Evolutionary conservation across 2,113 vertebrate species (phyloP).

Genomic region (Formicarius rufipectus): DNA sequence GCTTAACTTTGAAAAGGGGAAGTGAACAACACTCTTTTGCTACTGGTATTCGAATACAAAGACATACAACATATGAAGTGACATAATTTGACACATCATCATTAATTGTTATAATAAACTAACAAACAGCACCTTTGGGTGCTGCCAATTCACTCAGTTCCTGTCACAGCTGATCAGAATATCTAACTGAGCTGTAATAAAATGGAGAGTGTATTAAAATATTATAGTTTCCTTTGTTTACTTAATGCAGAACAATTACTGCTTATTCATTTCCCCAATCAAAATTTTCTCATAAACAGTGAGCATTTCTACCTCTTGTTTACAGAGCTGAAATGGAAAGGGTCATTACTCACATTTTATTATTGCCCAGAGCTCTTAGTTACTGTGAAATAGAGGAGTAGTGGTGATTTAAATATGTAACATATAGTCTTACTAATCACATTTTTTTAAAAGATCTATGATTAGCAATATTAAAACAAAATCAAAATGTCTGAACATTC

Average conservation of each 20-base stretch:
- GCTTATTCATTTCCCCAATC: slow-evolving; percentile 67
- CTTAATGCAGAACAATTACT: slow-evolving; percentile 70
- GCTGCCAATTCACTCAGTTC: slow-evolving; percentile 58
- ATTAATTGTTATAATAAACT: slow-evolving; percentile 75
- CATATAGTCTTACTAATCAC: slow-evolving; percentile 48
- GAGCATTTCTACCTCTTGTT: slow-evolving; percentile 58
- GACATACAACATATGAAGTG: slow-evolving; percentile 19
- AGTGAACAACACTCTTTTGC: not conserved
- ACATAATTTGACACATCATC: slow-evolving; percentile 64
- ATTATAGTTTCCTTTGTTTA: slow-evolving; percentile 64
- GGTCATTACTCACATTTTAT: slow-evolving; percentile 72
- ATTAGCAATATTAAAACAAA: slow-evolving; percentile 57
- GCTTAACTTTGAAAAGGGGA: not conserved
- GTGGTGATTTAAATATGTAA: slow-evolving; percentile 60
- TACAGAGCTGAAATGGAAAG: slow-evolving; percentile 56
- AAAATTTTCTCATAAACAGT: slow-evolving; percentile 49
- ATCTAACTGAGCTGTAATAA: slow-evolving; percentile 62
- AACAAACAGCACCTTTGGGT: slow-evolving; percentile 74
- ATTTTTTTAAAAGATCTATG: slow-evolving; percentile 47
- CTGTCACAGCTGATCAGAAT: slow-evolving; percentile 63
- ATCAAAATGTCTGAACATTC: not conserved
- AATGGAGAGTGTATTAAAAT: slow-evolving; percentile 58
- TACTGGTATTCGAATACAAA: slow-evolving; percentile 28
- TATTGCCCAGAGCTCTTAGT: slow-evolving; percentile 64
- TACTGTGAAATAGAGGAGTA: slow-evolving; percentile 43